Evolutionary conservation across 1,140 invertebrate genomes (phyloP).

Genomic region (Gryllus bimaculatus): DNA sequence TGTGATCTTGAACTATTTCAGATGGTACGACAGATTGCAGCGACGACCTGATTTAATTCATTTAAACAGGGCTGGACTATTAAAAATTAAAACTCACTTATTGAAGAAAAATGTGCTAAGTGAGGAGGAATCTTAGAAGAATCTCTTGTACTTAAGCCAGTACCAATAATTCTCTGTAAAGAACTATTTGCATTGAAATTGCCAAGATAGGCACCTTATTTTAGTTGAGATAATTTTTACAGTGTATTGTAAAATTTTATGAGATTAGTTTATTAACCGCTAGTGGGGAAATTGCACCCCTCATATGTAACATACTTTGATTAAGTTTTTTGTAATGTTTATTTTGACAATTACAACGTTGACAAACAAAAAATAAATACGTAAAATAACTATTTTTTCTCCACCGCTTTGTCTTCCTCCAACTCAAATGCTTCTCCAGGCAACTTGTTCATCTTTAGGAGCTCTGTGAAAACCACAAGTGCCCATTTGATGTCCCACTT

Average conservation of each 20-base stretch:
- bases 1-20: not conserved
- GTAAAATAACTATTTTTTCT: not conserved
- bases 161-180: no score
- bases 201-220: no score
- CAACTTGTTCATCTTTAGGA: slow-evolving; percentile 7
- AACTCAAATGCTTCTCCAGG: slow-evolving; percentile 13
- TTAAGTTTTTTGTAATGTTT: no score
- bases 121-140: no score
- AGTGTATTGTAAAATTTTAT: no score
- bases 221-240: no score
- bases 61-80: not conserved
- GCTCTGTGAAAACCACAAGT: slow-evolving; percentile 8
- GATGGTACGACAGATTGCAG: not conserved
- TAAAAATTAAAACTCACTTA: not conserved
- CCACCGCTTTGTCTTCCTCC: not conserved
- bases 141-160: no score
- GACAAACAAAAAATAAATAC: not conserved
- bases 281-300: no score
- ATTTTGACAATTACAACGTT: not conserved
- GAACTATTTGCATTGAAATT: no score
- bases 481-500: slow-evolving; percentile 15
- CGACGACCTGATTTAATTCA: not conserved
- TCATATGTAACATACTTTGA: no score
- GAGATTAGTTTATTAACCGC: no score
- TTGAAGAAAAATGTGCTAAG: no score